A percentile compares a stretch with the other conserved stretches of the same genome.
phyloP scores from a whole-genome alignment of 2,888 invertebrate species.

The Clivina fossor region DNA sequence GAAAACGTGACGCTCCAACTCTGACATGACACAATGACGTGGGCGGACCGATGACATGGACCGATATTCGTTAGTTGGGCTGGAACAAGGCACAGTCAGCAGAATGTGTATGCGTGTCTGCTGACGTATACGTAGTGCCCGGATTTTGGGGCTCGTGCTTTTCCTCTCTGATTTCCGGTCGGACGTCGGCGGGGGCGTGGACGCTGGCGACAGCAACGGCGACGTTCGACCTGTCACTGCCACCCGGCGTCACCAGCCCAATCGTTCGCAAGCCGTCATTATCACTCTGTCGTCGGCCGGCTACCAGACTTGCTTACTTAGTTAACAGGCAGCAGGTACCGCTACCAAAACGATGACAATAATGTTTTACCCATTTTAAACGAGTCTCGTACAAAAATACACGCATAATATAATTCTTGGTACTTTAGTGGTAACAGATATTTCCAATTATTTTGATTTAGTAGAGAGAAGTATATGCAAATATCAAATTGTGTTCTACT shows the following conservation, averaged over 20 bases:
- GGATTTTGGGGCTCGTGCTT: constrained; percentile 4
- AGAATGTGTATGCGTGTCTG: constrained; percentile 23
- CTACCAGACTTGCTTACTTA: constrained; percentile 36
- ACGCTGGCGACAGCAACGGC: constrained; percentile 44
- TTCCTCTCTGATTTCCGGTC: constrained; percentile 19
- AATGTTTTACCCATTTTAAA: too few relatives aligned
- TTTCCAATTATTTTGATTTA: too few relatives aligned
- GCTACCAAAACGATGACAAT: too few relatives aligned
- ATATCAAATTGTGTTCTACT: too few relatives aligned
- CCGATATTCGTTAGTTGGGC: constrained; percentile 25
- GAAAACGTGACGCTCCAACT: constrained; percentile 22
- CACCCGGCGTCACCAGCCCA: constrained; percentile 30
- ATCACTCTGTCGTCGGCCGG: background rate
- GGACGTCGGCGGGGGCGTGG: constrained; percentile 43
- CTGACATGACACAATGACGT: constrained; percentile 25
- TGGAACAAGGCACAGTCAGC: constrained; percentile 25
- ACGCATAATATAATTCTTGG: too few relatives aligned
- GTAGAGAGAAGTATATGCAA: too few relatives aligned
- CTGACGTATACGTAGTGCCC: constrained; percentile 13
- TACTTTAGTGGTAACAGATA: too few relatives aligned
- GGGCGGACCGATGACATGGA: constrained; percentile 25
- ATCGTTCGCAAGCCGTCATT: constrained; percentile 28
- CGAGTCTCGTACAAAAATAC: too few relatives aligned
- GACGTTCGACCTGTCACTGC: constrained; percentile 40
- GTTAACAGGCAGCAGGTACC: constrained; percentile 37